phyloP scores from a whole-genome alignment of 2,113 vertebrate genomes.

The Pachycephala philippinensis region DNA sequence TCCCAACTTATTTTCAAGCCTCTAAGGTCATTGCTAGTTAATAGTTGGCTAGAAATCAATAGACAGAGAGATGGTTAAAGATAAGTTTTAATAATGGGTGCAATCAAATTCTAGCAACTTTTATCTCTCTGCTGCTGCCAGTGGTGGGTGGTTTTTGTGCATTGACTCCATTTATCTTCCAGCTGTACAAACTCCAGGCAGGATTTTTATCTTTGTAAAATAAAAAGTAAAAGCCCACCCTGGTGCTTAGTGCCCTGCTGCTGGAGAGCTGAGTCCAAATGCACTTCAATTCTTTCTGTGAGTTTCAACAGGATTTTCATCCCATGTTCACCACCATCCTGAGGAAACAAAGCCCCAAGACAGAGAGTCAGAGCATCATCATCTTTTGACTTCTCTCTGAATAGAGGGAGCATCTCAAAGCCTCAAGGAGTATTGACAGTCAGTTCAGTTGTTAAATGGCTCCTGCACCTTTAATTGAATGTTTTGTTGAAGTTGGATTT shows the following conservation, averaged over 20 bases:
- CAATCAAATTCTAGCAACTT: slow-evolving; percentile 51
- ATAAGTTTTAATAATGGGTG: slow-evolving; percentile 65
- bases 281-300: background rate
- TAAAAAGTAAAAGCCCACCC: background rate
- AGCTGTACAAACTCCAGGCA: slow-evolving; percentile 41
- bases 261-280: background rate
- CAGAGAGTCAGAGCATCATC: background rate
- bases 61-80: slow-evolving; percentile 66
- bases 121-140: slow-evolving; percentile 33
- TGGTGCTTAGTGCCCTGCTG: background rate
- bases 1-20: slow-evolving; percentile 57
- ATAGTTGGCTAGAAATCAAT: slow-evolving; percentile 79
- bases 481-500: background rate
- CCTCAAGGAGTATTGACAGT: background rate
- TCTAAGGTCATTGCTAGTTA: slow-evolving; percentile 76
- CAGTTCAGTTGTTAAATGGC: background rate
- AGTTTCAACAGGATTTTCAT: background rate
- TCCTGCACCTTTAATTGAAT: background rate
- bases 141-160: background rate
- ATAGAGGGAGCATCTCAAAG: background rate
- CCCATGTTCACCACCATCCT: background rate
- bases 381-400: background rate
- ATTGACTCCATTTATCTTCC: background rate
- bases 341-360: background rate
- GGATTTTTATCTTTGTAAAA: slow-evolving; percentile 28